A percentile compares a stretch with the other conserved stretches of the same genome.
phyloP scores from a whole-genome alignment of 2,797 vertebrate genomes.

The Sciaenops ocellatus region DNA sequence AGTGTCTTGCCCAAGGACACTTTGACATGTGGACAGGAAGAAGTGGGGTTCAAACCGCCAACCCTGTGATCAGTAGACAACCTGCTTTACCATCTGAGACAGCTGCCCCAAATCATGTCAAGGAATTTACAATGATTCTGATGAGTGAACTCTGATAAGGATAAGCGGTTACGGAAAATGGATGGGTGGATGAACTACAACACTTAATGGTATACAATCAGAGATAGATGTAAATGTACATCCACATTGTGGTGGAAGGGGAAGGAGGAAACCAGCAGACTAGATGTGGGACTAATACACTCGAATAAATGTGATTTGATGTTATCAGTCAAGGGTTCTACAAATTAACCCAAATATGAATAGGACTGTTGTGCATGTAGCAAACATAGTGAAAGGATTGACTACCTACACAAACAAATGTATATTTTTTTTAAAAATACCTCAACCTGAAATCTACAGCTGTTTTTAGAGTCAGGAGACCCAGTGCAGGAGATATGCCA shows the following conservation, averaged over 20 bases:
- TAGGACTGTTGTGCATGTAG: background rate
- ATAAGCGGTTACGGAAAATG: background rate
- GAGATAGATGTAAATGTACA: background rate
- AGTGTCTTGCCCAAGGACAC: too few species aligned
- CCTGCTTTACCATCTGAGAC: too few species aligned
- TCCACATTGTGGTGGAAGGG: background rate
- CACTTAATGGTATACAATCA: conserved; percentile 5
- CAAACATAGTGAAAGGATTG: background rate
- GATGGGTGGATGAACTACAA: background rate
- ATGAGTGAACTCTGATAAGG: too few species aligned
- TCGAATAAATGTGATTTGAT: background rate
- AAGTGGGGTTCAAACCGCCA: too few species aligned
- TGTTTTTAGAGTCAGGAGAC: background rate
- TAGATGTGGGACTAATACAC: background rate
- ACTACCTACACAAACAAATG: background rate
- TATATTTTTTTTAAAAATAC: background rate
- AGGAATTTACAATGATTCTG: background rate
- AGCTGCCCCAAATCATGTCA: too few species aligned
- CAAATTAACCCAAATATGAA: background rate
- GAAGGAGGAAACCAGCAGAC: background rate
- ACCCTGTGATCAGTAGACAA: too few species aligned
- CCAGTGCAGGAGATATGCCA: background rate
- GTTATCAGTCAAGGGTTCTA: background rate
- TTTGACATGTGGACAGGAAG: too few species aligned
- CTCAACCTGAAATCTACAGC: conserved; percentile 6